Base-by-base conservation (phyloP, 2,113 vertebrate species). In the Pluvialis apricaria region DNA sequence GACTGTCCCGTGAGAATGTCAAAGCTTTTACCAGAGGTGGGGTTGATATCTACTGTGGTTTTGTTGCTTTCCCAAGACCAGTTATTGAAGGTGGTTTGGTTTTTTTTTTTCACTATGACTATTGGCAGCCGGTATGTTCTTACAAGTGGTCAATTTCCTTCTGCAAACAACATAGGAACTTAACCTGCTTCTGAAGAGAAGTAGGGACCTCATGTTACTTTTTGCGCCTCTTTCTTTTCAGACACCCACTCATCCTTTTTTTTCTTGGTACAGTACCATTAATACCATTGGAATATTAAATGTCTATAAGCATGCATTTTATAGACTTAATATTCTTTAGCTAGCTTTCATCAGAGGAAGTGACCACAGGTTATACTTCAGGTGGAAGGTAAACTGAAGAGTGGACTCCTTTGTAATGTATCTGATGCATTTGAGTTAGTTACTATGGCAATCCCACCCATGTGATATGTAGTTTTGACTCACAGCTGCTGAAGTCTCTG, bases 401-500 rank as follows among this genome's bases (percentile, higher is more conserved):
- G n/a, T 81, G 62, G 69, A 82, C 26, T 72, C 1, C 2, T 92
- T 96, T 82, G 62, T 78, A 20, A 31, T 8, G 13, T 61, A 51
- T 77, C 38, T 60, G 21, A 34, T 84, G 49, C 64, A 69, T 89
- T 68, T 79, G 34, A 88, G 52, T 76, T 92, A 80, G 94, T 97
- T 96, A 72, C 95, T 95, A 97, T 93, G 75, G 90, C 2, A 36
- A 95, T 97, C 69, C 68, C 83, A 97, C 85, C 64, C 93, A 78
- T 95, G 93, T 91, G 97, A 96, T 96, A 93, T 76, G 92, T 93
- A 75, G 92, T 88, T 96, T 96, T 95, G 92, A 95, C 95, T 97
- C 91, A 88, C 96, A 97, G 91, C 94, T 97, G 97, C 91, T 96
- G 89, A 68, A 95, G 40, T 97, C 58, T 95, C 88, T 95, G 95